phyloP scores from a whole-genome alignment of 2,113 vertebrate genomes.

The Pteropus alecto region DNA sequence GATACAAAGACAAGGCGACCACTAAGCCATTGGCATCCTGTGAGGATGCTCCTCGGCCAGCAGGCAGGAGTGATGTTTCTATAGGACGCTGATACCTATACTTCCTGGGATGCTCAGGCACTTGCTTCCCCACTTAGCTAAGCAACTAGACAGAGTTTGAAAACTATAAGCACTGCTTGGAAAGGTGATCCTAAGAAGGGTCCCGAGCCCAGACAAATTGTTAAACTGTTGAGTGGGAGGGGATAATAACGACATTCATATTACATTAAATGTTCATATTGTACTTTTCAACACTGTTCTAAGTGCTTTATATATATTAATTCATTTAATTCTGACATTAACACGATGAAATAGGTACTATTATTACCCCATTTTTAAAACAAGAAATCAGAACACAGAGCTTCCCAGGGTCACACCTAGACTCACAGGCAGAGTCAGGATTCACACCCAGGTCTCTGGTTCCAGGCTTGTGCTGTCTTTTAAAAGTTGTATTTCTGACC shows the following conservation, averaged over 20 bases:
- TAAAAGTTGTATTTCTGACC: not conserved
- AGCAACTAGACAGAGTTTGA: not conserved
- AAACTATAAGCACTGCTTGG: not conserved
- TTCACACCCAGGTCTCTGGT: not conserved
- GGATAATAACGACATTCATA: not conserved
- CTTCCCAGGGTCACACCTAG: not conserved
- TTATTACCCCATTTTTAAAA: not conserved
- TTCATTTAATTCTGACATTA: not conserved
- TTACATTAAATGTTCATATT: not conserved
- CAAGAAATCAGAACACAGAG: not conserved
- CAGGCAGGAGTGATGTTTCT: not conserved
- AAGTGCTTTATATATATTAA: not conserved
- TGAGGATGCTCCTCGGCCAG: not conserved
- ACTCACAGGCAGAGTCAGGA: not conserved
- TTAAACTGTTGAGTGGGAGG: not conserved
- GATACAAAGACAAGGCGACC: not conserved
- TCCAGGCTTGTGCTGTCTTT: not conserved
- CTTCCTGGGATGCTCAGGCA: not conserved
- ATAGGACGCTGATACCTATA: no score
- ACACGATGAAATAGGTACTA: not conserved
- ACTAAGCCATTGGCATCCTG: not conserved
- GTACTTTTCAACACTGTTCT: not conserved
- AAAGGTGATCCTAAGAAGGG: not conserved
- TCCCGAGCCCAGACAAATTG: not conserved
- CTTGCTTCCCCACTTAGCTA: not conserved